Base-by-base conservation (phyloP, 92 coral and sea anemone genomes). In the Palythoa grandis region DNA sequence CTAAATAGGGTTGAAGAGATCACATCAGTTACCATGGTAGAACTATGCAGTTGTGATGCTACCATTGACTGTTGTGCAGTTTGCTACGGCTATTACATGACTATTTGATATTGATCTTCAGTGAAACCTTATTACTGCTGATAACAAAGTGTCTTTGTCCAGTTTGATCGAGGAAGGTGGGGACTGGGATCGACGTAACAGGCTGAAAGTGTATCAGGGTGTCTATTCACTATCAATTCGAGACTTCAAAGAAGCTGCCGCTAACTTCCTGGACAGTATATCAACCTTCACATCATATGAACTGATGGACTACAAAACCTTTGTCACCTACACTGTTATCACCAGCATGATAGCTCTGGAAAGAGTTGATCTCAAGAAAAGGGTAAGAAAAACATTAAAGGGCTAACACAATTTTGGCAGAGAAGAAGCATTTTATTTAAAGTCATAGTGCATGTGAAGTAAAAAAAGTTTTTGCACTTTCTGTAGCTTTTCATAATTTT, bases 121-220 rank as follows among this genome's bases (percentile, higher is more conserved):
- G 9, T 43, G 6, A 43, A 40, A 12, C 1, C 50, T 74, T 15
- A 24, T 11, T 50, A 48, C 25, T 65, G 23, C 8, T 25, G n/a
- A 16, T 73, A 4, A 38, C 20, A 0, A 50, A 40, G 39, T 29
- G 47, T 48, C 58, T 53, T 25, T 52, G 38, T 86, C 52, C 86
- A 96, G 99, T 61, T 86, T 96, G 25, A 95, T 96, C 78, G 99
- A 96, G 56, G 98, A 96, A 71, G 99, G 99, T 47, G 99, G 99
- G 4, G 99, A 96, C 86, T 96, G 99, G 99, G 99, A 96, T 82
- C 84, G 99, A 2, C 93, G 99, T 8, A 96, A 96, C 88, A 88
- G 99, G 60, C 92, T 96, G 37, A 96, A 96, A 80, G 99, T 96
- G 47, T 96, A 96, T 87, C 99, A 96, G 83, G 99, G 99, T 12